phyloP scores from a whole-genome alignment of 2,888 invertebrate species.

The Morpho achilles region DNA sequence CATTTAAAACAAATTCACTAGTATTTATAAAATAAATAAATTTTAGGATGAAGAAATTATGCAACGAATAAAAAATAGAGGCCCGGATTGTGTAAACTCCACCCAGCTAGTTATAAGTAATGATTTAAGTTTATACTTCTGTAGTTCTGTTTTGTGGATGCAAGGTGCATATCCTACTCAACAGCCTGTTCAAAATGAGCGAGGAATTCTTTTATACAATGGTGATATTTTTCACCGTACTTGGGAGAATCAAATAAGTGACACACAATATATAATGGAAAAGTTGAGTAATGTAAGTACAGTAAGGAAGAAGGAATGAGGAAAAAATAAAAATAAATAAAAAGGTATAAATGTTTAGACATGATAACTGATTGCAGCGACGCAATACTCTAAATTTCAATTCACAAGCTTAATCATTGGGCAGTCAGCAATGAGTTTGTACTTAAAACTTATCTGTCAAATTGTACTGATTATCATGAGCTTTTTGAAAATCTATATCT shows the following conservation, averaged over 20 bases:
- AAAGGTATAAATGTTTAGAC: too few relatives aligned
- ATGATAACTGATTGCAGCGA: too few relatives aligned
- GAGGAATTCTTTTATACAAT: slow-evolving; percentile 89
- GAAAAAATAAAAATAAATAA: too few relatives aligned
- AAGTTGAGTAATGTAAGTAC: slow-evolving; percentile 37
- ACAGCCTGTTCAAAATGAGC: slow-evolving; percentile 84
- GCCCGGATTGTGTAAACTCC: slow-evolving; percentile 69
- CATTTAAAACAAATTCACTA: slow-evolving; percentile 17
- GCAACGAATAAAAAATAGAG: slow-evolving; percentile 72
- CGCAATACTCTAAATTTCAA: too few relatives aligned
- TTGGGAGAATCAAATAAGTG: slow-evolving; percentile 56
- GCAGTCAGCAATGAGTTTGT: too few relatives aligned
- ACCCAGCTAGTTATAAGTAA: slow-evolving; percentile 37
- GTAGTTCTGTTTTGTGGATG: slow-evolving; percentile 88
- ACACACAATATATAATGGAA: slow-evolving; percentile 74
- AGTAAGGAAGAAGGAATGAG: not conserved
- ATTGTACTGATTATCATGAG: too few relatives aligned
- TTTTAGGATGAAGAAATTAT: slow-evolving; percentile 59
- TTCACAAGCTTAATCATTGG: too few relatives aligned
- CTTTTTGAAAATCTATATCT: too few relatives aligned
- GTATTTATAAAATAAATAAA: slow-evolving; percentile 22
- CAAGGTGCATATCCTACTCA: slow-evolving; percentile 82
- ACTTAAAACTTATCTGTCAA: too few relatives aligned
- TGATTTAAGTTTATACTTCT: slow-evolving; percentile 46
- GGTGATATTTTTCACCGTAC: slow-evolving; percentile 89